Evolutionary conservation across 2,797 vertebrate species (phyloP), one percentile per base, ranked within the genome.

Genomic region (Hafferia zeledoni): DNA sequence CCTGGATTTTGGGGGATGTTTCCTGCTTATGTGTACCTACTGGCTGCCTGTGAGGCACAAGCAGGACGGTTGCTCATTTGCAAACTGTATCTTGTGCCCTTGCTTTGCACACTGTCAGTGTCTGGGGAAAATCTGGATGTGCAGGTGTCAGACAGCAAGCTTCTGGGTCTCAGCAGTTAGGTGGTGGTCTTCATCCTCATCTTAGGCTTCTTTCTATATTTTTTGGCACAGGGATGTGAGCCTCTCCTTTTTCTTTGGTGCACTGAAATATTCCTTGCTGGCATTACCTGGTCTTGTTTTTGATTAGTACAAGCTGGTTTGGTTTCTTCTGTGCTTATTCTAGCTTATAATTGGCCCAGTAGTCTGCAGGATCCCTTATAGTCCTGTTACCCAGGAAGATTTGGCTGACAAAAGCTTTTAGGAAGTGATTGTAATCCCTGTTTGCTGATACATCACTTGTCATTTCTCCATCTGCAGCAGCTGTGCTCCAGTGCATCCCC

Each of bases 41-140:
- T 4, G 2, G 17, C n/a, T 82, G 6, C 2, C 2, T 37, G 15
- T 24, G 3, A 77, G 65, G 65, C 27, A 17, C n/a, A 28, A 53
- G 59, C 53, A 72, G 37, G 24, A 49, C 5, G 17, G 33, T 59
- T 49, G 31, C n/a, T 81, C 2, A 0, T 33, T 71, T 59, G 30
- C 25, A 84, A 44, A 15, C 52, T 53, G 16, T 46, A 23, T 49
- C 56, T 90, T 44, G 28, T 50, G 70, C 19, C 1, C 1, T 71
- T 71, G 63, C 41, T 41, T 78, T 41, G 53, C 53, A 30, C n/a
- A 53, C 11, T 2, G 2, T 52, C 33, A 28, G 60, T 1, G 1
- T 22, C 11, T 25, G 13, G 3, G 9, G 11, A 13, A 55, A 0
- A 1, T 61, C 17, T 69, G 46, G 18, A 41, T 78, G 19, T 1